Conservation (phyloP, 2,113 vertebrate genomes). For the Silurus glanis region DNA sequence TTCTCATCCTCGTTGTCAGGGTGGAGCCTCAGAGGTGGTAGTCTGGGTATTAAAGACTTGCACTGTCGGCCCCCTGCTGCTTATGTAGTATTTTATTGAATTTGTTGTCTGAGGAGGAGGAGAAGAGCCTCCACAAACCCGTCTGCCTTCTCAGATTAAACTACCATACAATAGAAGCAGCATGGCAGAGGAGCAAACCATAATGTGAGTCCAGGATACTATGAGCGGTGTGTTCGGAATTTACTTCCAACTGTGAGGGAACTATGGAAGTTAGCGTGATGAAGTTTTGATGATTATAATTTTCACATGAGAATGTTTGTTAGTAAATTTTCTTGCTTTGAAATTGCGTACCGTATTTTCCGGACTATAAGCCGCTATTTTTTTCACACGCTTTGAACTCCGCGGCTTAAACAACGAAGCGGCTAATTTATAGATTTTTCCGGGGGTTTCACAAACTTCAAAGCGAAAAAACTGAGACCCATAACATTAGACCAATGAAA, state of each 20-base stretch:
- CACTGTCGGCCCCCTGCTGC: slow-evolving; percentile 25
- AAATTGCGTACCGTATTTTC: not conserved
- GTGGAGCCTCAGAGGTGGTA: slow-evolving; percentile 4
- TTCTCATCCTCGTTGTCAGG: slow-evolving; percentile 13
- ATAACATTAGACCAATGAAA: too few species aligned
- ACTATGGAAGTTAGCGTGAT: not conserved
- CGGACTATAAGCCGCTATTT: too few species aligned
- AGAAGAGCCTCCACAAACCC: not conserved
- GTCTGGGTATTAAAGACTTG: slow-evolving; percentile 27
- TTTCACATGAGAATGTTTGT: too few species aligned
- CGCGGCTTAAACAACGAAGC: too few species aligned
- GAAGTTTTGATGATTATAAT: not conserved
- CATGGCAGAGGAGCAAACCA: slow-evolving; percentile 2
- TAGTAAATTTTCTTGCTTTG: not conserved
- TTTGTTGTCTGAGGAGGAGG: slow-evolving; percentile 28
- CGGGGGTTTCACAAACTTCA: too few species aligned
- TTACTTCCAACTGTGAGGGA: not conserved
- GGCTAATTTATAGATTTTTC: too few species aligned
- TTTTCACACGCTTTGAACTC: too few species aligned
- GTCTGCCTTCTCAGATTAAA: slow-evolving; percentile 23
- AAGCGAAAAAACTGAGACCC: too few species aligned
- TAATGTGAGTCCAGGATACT: slow-evolving; percentile 8
- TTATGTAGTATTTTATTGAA: slow-evolving; percentile 30
- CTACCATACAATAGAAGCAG: slow-evolving; percentile 40
- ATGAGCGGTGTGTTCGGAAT: not conserved